Conservation (phyloP, 2,888 invertebrate species). For the Gastracanthus pulcherrimus region DNA sequence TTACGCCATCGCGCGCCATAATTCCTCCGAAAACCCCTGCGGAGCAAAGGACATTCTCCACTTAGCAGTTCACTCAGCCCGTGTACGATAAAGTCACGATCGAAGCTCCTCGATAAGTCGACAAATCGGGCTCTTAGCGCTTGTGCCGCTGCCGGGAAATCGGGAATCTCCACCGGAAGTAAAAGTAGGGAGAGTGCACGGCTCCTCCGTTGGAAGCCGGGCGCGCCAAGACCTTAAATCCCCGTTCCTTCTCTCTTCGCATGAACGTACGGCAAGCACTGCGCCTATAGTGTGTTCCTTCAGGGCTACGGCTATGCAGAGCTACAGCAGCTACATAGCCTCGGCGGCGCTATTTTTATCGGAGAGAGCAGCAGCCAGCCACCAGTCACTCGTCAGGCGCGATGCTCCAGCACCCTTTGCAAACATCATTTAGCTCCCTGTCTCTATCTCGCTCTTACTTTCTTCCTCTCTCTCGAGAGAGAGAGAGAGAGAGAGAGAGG, state of each 20-base stretch:
- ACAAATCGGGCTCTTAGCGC: slow-evolving; percentile 25
- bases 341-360: slow-evolving; percentile 67
- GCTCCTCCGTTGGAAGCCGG: background rate
- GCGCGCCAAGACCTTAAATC: background rate
- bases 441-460: slow-evolving; percentile 26
- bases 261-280: background rate
- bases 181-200: too few relatives aligned
- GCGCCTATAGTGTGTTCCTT: background rate
- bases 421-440: slow-evolving; percentile 60
- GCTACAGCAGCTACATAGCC: too few relatives aligned
- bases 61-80: slow-evolving; percentile 18
- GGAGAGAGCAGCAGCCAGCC: slow-evolving; percentile 43
- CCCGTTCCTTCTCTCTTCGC: background rate
- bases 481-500: too few relatives aligned
- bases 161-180: slow-evolving; percentile 36
- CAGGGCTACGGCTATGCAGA: too few relatives aligned
- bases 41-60: background rate
- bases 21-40: background rate
- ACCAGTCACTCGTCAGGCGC: slow-evolving; percentile 62
- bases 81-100: background rate
- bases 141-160: background rate
- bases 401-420: slow-evolving; percentile 61
- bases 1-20: background rate
- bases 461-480: too few relatives aligned
- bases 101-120: too few relatives aligned